A percentile compares a stretch with the other conserved stretches of the same genome.
phyloP scores from a whole-genome alignment of 1,140 invertebrate genomes.

The Pachypeltis micranthus region DNA sequence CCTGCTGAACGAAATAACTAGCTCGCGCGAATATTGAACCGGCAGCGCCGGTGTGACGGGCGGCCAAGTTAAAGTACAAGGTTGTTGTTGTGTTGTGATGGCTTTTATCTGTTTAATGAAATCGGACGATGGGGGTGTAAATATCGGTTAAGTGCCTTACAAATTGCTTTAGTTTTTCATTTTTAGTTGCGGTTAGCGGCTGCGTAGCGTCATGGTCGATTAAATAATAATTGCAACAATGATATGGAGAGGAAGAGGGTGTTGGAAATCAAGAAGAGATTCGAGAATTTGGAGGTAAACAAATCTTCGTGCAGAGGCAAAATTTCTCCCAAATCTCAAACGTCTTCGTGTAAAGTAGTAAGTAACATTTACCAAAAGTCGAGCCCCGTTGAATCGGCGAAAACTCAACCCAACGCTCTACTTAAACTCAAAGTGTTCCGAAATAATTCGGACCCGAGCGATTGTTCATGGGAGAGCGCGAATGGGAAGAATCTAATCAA shows the following conservation, averaged over 20 bases:
- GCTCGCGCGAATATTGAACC: too few relatives aligned
- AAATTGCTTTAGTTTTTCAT: too few relatives aligned
- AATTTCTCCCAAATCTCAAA: background rate
- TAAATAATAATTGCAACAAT: too few relatives aligned
- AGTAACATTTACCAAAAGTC: background rate
- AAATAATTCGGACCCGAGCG: background rate
- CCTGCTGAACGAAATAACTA: too few relatives aligned
- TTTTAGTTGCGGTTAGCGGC: too few relatives aligned
- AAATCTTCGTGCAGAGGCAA: background rate
- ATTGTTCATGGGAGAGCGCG: background rate
- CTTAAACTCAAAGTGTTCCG: background rate
- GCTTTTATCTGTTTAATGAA: too few relatives aligned
- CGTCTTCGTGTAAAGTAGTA: background rate
- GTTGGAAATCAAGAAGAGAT: conserved; percentile 23
- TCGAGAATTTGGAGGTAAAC: conserved; percentile 19
- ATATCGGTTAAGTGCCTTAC: too few relatives aligned
- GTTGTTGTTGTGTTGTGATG: too few relatives aligned
- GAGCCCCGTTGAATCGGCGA: background rate
- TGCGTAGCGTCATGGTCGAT: too few relatives aligned
- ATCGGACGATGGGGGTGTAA: too few relatives aligned
- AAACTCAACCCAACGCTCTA: background rate
- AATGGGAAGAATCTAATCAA: background rate
- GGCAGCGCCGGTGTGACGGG: too few relatives aligned
- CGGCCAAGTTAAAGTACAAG: too few relatives aligned
- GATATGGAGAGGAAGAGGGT: conserved; percentile 20